Evolutionary conservation across 1,140 invertebrate genomes (phyloP).

Genomic region (Lepidurus apus): DNA sequence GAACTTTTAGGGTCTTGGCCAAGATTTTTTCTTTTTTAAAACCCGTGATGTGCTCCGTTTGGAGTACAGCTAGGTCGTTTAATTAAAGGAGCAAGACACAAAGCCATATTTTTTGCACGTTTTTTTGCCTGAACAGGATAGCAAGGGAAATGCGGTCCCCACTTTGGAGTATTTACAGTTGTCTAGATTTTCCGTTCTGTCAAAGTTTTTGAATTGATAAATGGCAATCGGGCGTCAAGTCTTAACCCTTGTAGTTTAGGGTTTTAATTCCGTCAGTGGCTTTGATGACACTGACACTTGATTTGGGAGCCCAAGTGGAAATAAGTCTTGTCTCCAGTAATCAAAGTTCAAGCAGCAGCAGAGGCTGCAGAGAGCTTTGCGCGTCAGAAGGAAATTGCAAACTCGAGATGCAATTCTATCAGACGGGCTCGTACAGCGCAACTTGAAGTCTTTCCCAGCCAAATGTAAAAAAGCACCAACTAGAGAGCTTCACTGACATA

Average conservation of each 20-base stretch:
- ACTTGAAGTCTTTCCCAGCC: not conserved
- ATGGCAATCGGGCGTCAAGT: not conserved
- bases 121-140: too few species aligned
- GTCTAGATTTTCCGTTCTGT: too few species aligned
- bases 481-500: not conserved
- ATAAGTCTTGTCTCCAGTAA: not conserved
- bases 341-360: slow-evolving; percentile 1
- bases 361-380: not conserved
- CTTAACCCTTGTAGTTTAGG: not conserved
- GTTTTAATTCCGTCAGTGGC: not conserved
- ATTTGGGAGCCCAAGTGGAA: not conserved
- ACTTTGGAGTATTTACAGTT: too few species aligned
- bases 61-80: too few species aligned
- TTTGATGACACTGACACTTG: slow-evolving; percentile 2
- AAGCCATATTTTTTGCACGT: too few species aligned
- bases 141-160: too few species aligned
- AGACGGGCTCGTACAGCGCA: not conserved
- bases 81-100: too few species aligned
- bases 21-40: too few species aligned
- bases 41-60: too few species aligned
- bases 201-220: not conserved
- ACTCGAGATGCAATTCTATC: not conserved
- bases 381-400: slow-evolving; percentile 3
- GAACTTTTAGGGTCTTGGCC: too few species aligned
- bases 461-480: not conserved